Base-by-base conservation (phyloP, 1,140 invertebrate species). In the Zaprionus inermis region DNA sequence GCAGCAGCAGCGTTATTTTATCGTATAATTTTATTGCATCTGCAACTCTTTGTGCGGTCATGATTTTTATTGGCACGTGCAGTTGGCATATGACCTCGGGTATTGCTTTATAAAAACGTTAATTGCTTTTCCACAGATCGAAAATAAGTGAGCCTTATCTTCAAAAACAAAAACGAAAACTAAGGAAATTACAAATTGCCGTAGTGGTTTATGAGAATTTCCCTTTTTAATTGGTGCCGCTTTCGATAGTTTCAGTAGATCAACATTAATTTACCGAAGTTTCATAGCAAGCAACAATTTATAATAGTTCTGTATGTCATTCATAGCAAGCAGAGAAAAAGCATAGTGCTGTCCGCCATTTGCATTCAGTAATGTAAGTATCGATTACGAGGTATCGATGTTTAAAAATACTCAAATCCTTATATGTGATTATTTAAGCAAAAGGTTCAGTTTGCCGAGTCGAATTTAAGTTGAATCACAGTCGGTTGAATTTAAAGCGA, bases 41-140 rank as follows among this genome's bases (percentile, higher is more conserved):
- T 49, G 28, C 46, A 64, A 36, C 63, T 59, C 28, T 44, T 67
- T 41, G 34, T 41, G 24, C 28, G 55, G 63, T 69, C 55, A 67
- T 59, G 55, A 63, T 74, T 82, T 81, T 86, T 81, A 79, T 81
- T 84, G 82, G 71, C 72, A 86, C 70, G 56, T 67, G 36, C n/a
- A 60, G 16, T 49, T 67, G 64, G 34, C 64, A 67, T 67, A 34
- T 67, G 70, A 58, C 44, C 69, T 66, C 69, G 63, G 54, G 24
- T 58, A 58, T 58, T 41, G 54, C 32, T 49, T 54, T 28, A 59
- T 44, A 46, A 67, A 59, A 66, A 86, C 81, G 76, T 86, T 86
- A 86, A 86, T 86, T 86, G 82, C 78, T 79, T 79, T 77, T 64
- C 76, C 66, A 81, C 82, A 76, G 79, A 79, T 76, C 82, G 71